phyloP scores from a whole-genome alignment of 64 coral and sea anemone species.

The Montipora efflorescens region DNA sequence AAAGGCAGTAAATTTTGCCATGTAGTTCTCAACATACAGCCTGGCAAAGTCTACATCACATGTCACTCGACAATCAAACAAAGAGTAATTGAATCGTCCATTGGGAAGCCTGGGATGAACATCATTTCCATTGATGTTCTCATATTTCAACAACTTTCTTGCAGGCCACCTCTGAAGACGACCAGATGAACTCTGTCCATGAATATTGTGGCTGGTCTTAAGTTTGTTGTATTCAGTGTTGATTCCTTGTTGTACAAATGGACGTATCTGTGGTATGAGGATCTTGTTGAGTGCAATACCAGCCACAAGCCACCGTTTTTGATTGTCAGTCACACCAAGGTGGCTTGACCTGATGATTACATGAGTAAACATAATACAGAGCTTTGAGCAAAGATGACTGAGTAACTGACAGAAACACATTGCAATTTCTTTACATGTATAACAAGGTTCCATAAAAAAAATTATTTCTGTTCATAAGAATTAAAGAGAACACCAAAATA shows the following conservation, averaged over 20 bases:
- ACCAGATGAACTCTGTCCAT: constrained; percentile 1
- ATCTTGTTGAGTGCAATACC: constrained; percentile 30
- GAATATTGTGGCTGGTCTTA: constrained; percentile 14
- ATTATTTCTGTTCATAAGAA: no score
- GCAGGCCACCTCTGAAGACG: background rate
- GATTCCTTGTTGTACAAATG: constrained; percentile 5
- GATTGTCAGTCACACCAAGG: constrained; percentile 14
- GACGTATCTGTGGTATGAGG: constrained; percentile 17
- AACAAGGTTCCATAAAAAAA: no score
- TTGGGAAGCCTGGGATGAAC: background rate
- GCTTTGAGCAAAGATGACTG: no score
- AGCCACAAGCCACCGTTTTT: constrained; percentile 50
- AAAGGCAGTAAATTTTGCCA: background rate
- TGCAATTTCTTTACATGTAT: no score
- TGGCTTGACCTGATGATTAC: no score
- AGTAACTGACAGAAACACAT: no score
- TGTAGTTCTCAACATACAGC: background rate
- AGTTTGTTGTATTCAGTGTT: constrained; percentile 27
- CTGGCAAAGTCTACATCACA: constrained; percentile 23
- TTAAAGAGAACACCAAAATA: no score
- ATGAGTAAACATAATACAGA: no score
- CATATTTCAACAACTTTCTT: constrained; percentile 5
- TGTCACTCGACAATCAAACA: background rate
- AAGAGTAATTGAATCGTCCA: background rate
- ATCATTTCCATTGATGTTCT: constrained; percentile 47